Conservation (phyloP, 2,113 vertebrate species). For the Abramis brama region DNA sequence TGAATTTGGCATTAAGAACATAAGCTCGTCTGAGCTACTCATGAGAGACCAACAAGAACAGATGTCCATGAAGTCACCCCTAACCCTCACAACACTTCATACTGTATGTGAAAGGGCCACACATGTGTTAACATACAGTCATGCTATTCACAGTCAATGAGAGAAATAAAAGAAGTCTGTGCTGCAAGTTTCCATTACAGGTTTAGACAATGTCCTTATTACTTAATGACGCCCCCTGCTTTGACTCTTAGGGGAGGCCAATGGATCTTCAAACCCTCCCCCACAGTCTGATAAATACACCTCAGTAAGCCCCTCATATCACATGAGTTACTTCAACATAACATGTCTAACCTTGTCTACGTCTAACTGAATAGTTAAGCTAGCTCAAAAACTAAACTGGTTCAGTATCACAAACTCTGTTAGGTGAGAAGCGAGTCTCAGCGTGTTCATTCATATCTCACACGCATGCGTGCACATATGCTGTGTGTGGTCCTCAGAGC, state of each 20-base stretch:
- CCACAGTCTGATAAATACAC: conserved; percentile 28
- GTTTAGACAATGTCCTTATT: conserved; percentile 41
- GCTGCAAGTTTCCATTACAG: not conserved
- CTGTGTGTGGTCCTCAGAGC: conserved; percentile 54
- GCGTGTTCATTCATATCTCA: conserved; percentile 26
- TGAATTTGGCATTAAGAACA: conserved; percentile 55
- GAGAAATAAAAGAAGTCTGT: not conserved
- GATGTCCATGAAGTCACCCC: conserved; percentile 66
- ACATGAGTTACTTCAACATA: not conserved
- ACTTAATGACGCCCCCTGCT: conserved; percentile 17
- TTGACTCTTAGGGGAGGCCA: conserved; percentile 29
- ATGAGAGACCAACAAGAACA: conserved; percentile 57
- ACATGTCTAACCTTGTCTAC: not conserved
- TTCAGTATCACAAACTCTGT: not conserved
- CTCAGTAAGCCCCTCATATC: not conserved
- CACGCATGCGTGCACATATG: not conserved
- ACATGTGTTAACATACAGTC: conserved; percentile 9
- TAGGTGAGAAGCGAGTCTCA: conserved; percentile 15
- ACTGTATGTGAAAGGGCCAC: not conserved
- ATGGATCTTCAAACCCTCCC: not conserved
- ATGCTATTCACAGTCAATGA: conserved; percentile 21
- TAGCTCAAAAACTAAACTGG: not conserved
- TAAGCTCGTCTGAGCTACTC: conserved; percentile 71
- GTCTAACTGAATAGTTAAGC: not conserved
- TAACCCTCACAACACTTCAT: conserved; percentile 9